Evolutionary conservation across 2,888 invertebrate species (phyloP).

Genomic region (Agrotis segetum): DNA sequence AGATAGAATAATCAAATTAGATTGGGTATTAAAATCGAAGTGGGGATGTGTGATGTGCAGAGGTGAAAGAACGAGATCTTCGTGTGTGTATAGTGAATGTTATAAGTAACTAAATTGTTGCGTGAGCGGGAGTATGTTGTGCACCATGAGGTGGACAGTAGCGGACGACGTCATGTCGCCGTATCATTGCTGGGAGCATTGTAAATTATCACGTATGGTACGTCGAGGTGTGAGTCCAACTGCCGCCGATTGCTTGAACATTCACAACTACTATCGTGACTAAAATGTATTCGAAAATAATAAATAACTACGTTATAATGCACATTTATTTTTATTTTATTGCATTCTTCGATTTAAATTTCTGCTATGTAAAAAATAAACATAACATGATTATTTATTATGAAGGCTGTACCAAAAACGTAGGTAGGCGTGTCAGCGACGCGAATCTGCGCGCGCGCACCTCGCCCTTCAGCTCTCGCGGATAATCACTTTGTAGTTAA

Average conservation of each 20-base stretch:
- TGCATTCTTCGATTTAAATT: slow-evolving; percentile 75
- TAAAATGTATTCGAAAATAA: slow-evolving; percentile 68
- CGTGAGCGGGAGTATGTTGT: slow-evolving; percentile 37
- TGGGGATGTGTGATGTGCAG: slow-evolving; percentile 83
- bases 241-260: slow-evolving; percentile 61
- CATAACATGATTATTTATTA: slow-evolving; percentile 78
- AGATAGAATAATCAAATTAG: slow-evolving; percentile 91
- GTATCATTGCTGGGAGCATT: slow-evolving; percentile 65
- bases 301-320: slow-evolving; percentile 72
- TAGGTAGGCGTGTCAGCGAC: slow-evolving; percentile 67
- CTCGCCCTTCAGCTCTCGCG: slow-evolving; percentile 64
- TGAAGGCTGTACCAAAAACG: slow-evolving; percentile 78
- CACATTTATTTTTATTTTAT: slow-evolving; percentile 74
- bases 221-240: slow-evolving; percentile 56
- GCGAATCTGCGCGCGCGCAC: slow-evolving; percentile 39
- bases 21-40: slow-evolving; percentile 84
- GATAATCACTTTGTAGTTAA: slow-evolving; percentile 77
- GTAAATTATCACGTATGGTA: slow-evolving; percentile 66
- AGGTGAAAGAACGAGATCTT: slow-evolving; percentile 70
- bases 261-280: slow-evolving; percentile 61
- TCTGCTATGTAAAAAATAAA: slow-evolving; percentile 75
- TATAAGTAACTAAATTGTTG: slow-evolving; percentile 53
- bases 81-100: slow-evolving; percentile 68
- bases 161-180: slow-evolving; percentile 42
- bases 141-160: slow-evolving; percentile 21